These are phyloP conservation scores for Bettongia penicillata DNA, from an alignment of 2,113 vertebrate genomes.

Conservation along the genomic window DNA sequence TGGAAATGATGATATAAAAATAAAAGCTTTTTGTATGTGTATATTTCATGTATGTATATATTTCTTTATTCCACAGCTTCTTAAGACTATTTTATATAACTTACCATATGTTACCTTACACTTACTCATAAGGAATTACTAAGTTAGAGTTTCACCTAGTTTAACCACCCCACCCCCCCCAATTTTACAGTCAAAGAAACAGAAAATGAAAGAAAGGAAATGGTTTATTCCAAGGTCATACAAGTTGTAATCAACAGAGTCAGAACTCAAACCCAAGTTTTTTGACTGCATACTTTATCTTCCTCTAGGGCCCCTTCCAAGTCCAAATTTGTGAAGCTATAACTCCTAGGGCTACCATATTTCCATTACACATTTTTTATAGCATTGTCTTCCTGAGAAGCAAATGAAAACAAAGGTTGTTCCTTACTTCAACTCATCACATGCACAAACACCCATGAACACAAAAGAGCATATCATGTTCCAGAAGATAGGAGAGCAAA, in stretches of 20 bases:
- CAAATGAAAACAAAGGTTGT: background rate
- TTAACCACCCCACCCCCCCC: background rate
- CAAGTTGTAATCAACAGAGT: background rate
- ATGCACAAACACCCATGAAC: background rate
- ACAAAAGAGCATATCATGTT: background rate
- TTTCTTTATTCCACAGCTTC: background rate
- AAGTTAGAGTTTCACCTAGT: background rate
- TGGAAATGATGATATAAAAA: background rate
- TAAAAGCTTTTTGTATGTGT: background rate
- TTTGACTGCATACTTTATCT: background rate
- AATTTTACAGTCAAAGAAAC: background rate
- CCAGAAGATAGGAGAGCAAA: background rate
- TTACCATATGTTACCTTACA: background rate
- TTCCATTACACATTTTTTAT: background rate
- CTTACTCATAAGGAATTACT: background rate
- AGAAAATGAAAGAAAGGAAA: background rate
- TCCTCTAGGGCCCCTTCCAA: background rate
- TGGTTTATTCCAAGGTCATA: background rate
- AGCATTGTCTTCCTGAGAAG: background rate
- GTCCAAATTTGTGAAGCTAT: background rate
- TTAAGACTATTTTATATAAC: background rate
- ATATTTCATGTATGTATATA: background rate
- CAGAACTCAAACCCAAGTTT: background rate
- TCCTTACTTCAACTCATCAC: background rate
- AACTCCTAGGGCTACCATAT: background rate